A percentile compares a stretch with the other conserved stretches of the same genome.
Conservation (phyloP, 2,888 invertebrate species). For the Zootermopsis nevadensis region DNA sequence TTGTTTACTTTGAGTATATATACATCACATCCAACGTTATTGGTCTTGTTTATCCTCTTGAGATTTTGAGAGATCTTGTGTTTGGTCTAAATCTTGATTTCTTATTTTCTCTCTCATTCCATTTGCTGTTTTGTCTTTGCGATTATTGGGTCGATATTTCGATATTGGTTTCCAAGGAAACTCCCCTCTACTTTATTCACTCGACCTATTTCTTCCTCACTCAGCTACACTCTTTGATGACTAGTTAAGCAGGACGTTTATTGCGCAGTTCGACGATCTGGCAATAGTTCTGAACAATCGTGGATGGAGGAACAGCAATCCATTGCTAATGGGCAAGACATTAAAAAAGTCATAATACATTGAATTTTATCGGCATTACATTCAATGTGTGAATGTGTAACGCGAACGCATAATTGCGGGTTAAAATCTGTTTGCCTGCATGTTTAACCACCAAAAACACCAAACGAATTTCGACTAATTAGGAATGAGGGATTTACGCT, state of each 20-base stretch:
- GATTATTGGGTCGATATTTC: constrained; percentile 32
- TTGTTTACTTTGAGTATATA: neutral
- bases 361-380: too few species aligned
- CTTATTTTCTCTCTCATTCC: neutral
- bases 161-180: constrained; percentile 34
- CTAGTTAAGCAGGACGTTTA: neutral
- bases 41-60: neutral
- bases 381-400: too few species aligned
- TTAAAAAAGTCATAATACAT: too few species aligned
- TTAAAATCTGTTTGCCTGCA: too few species aligned
- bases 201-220: constrained; percentile 26
- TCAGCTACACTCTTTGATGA: constrained; percentile 24
- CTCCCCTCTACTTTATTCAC: constrained; percentile 28
- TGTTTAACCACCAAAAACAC: too few species aligned
- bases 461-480: too few species aligned
- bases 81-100: constrained; percentile 4
- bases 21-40: neutral
- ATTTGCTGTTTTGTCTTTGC: constrained; percentile 26
- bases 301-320: neutral
- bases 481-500: too few species aligned
- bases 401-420: too few species aligned
- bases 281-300: neutral
- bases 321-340: neutral
- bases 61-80: neutral
- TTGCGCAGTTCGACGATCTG: neutral